A percentile compares a stretch with the other conserved stretches of the same genome.
phyloP scores from a whole-genome alignment of 1,140 invertebrate genomes.

The Vollenhovia emeryi region DNA sequence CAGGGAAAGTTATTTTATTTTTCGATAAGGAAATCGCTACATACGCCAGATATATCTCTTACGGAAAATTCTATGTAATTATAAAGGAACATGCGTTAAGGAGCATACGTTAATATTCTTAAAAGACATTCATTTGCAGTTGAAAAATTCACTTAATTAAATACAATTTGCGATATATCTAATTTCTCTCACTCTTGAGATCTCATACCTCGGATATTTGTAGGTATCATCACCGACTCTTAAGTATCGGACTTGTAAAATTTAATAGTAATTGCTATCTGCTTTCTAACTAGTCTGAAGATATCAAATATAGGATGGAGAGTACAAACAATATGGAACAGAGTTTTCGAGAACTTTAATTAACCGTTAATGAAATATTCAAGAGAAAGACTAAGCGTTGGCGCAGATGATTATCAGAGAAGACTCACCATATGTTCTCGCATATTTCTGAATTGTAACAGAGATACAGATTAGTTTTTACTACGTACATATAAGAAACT shows the following conservation, averaged over 20 bases:
- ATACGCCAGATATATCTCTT: not conserved
- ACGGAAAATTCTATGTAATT: not conserved
- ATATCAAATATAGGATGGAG: not conserved
- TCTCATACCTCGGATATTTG: not conserved
- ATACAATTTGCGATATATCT: not conserved
- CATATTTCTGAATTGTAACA: not conserved
- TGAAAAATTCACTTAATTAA: not conserved
- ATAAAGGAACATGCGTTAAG: conserved; percentile 4
- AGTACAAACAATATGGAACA: not conserved
- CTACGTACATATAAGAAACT: not conserved
- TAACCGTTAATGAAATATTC: not conserved
- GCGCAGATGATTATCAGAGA: not conserved
- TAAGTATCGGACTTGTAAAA: not conserved
- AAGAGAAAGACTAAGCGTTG: not conserved
- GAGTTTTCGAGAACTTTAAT: not conserved
- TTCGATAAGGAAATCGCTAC: not conserved
- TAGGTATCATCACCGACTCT: not conserved
- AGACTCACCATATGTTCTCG: not conserved
- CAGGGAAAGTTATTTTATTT: not conserved
- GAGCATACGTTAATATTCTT: not conserved
- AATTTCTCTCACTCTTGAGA: not conserved
- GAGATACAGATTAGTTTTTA: not conserved
- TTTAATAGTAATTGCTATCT: not conserved
- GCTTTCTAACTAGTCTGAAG: not conserved
- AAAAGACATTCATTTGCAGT: not conserved